Evolutionary conservation across 2,797 vertebrate genomes (phyloP), one percentile per base, ranked within the genome.

Genomic region (Sebastes hubbsi): DNA sequence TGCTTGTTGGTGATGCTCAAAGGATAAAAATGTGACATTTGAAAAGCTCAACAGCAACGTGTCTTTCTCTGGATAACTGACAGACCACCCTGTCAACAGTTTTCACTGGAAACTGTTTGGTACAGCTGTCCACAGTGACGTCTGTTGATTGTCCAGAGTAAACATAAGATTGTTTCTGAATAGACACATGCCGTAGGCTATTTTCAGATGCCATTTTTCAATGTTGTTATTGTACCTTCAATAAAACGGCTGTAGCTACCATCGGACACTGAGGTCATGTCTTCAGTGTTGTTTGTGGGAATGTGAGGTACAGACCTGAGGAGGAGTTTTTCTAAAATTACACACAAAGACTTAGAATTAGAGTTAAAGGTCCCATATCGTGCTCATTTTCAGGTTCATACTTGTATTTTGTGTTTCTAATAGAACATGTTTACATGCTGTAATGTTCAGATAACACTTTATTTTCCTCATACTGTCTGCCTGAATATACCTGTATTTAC

Each of bases 61-160:
- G 71, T 81, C 68, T 73, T 75, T 70, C 77, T 82, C 71, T 72
- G 62, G 81, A 79, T 68, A 74, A 73, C 25, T 81, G 78, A 86
- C 83, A 84, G 80, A 66, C 72, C 65, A 75, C 54, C 56, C 36
- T 84, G 83, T 85, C 88, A 89, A 66, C 86, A 82, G 52, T 66
- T 78, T 72, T 67, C 78, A 38, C 75, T 10, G 80, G 36, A 29
- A 75, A 70, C 27, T 63, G 29, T 60, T 70, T 18, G 30, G 67
- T 46, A 59, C 75, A 58, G 70, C 61, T 80, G 83, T 75, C 81
- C 63, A 72, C 3, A 3, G 38, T 62, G 61, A 82, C 29, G 61
- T 65, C 80, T 82, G 74, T 27, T 78, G 80, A 84, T 80, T 69
- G 78, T 81, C 56, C 24, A 5, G 70, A 70, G 70, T 32, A 74